These are phyloP conservation scores for Busseola fusca DNA, from an alignment of 2,888 invertebrate species.

Conservation along the genomic window DNA sequence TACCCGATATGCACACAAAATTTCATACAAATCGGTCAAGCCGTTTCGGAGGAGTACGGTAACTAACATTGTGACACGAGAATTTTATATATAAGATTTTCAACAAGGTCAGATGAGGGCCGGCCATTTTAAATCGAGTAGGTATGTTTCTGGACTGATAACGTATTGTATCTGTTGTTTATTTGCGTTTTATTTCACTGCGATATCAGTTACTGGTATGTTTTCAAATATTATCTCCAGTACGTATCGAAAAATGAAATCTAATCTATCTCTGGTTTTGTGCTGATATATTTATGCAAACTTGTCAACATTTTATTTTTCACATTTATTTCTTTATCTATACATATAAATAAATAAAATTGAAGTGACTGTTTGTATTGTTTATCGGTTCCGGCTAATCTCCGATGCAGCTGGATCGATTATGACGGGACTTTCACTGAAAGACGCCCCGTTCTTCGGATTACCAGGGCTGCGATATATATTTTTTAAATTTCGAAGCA, in stretches of 20 bases:
- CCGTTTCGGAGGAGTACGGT: too few species aligned
- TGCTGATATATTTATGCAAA: slow-evolving; percentile 9
- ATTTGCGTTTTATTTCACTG: slow-evolving; percentile 27
- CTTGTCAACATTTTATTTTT: neutral
- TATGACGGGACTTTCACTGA: neutral
- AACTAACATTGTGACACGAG: too few species aligned
- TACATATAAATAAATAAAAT: neutral
- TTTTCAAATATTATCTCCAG: slow-evolving; percentile 41
- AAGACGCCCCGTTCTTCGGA: neutral
- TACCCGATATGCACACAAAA: too few species aligned
- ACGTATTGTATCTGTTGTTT: slow-evolving; percentile 20
- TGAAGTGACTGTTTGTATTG: neutral
- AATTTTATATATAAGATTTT: too few species aligned
- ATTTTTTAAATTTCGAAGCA: too few species aligned
- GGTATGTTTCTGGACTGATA: neutral
- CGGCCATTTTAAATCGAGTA: neutral
- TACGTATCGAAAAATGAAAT: slow-evolving; percentile 45
- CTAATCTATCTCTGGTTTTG: slow-evolving; percentile 27
- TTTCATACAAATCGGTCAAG: too few species aligned
- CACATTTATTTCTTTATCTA: neutral
- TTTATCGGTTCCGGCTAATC: neutral
- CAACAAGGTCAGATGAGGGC: neutral
- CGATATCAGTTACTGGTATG: slow-evolving; percentile 31
- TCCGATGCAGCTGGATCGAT: neutral
- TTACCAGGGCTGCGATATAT: too few species aligned